These are phyloP conservation scores for Euplexia lucipara DNA, from an alignment of 2,888 invertebrate species.

Conservation along the genomic window DNA sequence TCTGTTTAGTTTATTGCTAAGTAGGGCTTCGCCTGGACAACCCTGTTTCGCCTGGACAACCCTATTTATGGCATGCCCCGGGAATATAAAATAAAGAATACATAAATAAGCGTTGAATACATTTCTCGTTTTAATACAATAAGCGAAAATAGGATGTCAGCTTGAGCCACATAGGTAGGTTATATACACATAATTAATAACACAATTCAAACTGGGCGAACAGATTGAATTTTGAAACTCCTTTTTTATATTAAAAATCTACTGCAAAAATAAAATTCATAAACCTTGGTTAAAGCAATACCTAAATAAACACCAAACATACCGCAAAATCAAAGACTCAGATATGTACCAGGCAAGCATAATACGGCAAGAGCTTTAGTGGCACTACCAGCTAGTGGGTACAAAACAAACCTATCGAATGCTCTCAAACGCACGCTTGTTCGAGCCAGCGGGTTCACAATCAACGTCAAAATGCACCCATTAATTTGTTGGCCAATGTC, in stretches of 20 bases:
- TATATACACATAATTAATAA: background rate
- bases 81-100: constrained; percentile 9
- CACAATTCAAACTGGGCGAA: background rate
- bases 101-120: background rate
- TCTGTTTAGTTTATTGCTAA: constrained; percentile 48
- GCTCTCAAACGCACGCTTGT: constrained; percentile 38
- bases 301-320: background rate
- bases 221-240: background rate
- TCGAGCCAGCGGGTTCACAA: constrained; percentile 18
- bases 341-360: constrained; percentile 11
- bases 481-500: constrained; percentile 33
- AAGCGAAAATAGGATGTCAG: background rate
- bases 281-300: background rate
- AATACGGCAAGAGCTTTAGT: constrained; percentile 7
- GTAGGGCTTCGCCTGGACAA: constrained; percentile 3
- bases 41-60: background rate
- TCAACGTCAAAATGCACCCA: constrained; percentile 39
- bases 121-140: background rate
- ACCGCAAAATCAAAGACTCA: background rate
- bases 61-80: constrained; percentile 20
- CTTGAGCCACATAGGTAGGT: background rate
- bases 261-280: no score
- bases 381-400: constrained; percentile 7
- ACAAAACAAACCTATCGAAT: constrained; percentile 32
- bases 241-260: background rate